Base-by-base conservation (phyloP, 2,797 vertebrate genomes). In the Natrix natrix region DNA sequence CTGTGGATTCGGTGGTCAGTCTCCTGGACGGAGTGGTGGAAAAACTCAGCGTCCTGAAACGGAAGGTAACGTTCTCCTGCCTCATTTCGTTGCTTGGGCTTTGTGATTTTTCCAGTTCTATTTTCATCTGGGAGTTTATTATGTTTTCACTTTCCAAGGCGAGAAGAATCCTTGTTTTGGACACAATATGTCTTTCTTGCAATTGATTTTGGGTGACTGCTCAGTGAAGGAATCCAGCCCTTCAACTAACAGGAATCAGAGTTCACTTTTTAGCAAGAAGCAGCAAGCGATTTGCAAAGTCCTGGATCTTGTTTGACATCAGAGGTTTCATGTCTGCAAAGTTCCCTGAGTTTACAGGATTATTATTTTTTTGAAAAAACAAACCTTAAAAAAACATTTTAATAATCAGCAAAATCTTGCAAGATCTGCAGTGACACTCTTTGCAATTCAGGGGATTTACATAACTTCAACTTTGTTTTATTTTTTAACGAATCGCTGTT, bases 1-100 rank as follows among this genome's bases (percentile, higher is more conserved):
- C 99, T 3, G 99, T 99, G 16, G 99, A 99, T 97, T 99, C 99
- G 0, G 99, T 99, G 93, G 99, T 99, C 96, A 99, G 99, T 57
- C 98, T 99, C 69, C 97, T 99, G 95, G 99, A 99, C 22, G 99
- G 99, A 0, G 99, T 99, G 54, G 99, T 99, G 92, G 99, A 99
- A 96, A 99, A 99, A 94, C 98, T 99, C 94, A 99, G 99, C 0
- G 99, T 99, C 63, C 98, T 99, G 90, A 99, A 99, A 97, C 98
- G 99, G 95, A 99, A 99, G 98, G 99, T 99, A 69, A 92, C 96
- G 52, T 60, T 32, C 1, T 20, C 32, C 48, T 26, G 3, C 57
- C 16, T 83, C 20, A 43, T 20, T 32, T 32, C 20, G 0, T 1
- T 8, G 5, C 37, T 37, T 0, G 88, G 52, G 57, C 26, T 55